Conservation (phyloP, 2,888 invertebrate species). For the Drosophila atroscutellata region DNA sequence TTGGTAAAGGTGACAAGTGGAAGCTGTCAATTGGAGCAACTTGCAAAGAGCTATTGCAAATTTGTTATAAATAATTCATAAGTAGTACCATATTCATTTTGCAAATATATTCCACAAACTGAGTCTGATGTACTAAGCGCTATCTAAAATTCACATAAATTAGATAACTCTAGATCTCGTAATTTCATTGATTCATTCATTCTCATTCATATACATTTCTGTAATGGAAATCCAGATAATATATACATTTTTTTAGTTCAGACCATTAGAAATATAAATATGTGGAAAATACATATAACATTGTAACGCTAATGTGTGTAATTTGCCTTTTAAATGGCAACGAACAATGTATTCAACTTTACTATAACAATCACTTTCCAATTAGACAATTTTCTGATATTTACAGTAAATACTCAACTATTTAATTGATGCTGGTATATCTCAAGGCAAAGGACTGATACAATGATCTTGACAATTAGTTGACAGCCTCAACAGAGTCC, state of each 20-base stretch:
- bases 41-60: neutral
- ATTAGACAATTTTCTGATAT: slow-evolving; percentile 16
- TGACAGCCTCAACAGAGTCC: neutral
- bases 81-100: neutral
- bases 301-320: neutral
- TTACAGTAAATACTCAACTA: neutral
- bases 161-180: neutral
- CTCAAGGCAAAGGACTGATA: neutral
- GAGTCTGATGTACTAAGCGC: neutral
- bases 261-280: neutral
- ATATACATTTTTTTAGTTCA: too few relatives aligned
- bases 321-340: slow-evolving; percentile 24
- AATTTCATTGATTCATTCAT: neutral
- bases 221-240: neutral
- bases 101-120: neutral
- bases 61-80: neutral
- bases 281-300: too few relatives aligned
- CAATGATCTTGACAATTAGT: slow-evolving; percentile 4
- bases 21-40: neutral
- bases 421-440: neutral
- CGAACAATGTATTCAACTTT: slow-evolving; percentile 4
- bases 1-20: slow-evolving; percentile 5
- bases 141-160: slow-evolving; percentile 23
- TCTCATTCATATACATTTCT: neutral
- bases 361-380: slow-evolving; percentile 20